Base-by-base conservation (phyloP, 2,888 invertebrate genomes). In the Oscheius sp. region DNA sequence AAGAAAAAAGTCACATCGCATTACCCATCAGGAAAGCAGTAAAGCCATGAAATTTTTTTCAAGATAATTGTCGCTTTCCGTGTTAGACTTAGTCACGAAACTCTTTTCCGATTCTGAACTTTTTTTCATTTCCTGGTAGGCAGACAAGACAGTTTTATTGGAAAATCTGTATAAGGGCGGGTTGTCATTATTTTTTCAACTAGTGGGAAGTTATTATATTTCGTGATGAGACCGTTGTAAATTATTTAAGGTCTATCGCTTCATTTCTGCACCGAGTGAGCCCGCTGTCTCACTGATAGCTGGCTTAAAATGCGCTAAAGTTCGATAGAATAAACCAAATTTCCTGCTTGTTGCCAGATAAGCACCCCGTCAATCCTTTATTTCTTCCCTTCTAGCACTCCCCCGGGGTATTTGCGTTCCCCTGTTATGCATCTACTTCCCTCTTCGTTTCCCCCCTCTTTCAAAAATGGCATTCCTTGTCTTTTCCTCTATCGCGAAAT, bases 311-410 rank as follows among this genome's bases (percentile, higher is more conserved):
- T 49, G 49, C 5, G 18, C 18, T 13, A 13, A 16, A 55, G 25
- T 25, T 25, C 25, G 13, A 55, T 5, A 25, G 61, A 61, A 61
- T n/a, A 43, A 61, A 61, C 61, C 41, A 35, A 61, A 61, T 61
- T 61, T 61, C 61, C 61, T 61, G 43, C 41, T 61, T 61, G n/a
- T 25, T 3, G 16, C 43, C 41, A 61, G 61, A 61, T 61, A 61
- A 41, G 61, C 21, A 18, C 45, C 45, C 55, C 13, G 61, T 23
- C 45, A 23, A 61, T 45, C 43, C 43, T 61, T 45, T 43, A 61
- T 18, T 25, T 58, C 58, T 49, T 49, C 21, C 49, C 21, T 49
- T 55, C 12, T 27, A 58, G 16, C 9, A 9, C 35, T 27, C 58
- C 27, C 58, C n/a, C 58, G 58, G 23, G 58, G 58, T 29, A 29